Percentiles rank a stretch among this genome's conserved stretches.
phyloP scores from a whole-genome alignment of 1,140 invertebrate genomes.

The Aphelenchoides avenae region DNA sequence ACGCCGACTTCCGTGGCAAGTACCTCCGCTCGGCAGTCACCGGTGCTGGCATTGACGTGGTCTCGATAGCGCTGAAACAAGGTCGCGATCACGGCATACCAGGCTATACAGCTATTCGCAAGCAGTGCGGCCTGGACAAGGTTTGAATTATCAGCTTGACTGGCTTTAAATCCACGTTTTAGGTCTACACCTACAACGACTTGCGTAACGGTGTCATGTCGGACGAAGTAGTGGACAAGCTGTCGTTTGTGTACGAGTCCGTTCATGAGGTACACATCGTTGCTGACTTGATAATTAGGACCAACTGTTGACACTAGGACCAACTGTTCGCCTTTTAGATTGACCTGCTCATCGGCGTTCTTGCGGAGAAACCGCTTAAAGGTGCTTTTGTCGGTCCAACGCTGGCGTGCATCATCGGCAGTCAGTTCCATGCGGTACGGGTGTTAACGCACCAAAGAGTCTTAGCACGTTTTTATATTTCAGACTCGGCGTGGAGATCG shows the following conservation, averaged over 20 bases:
- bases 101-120: constrained; percentile 28
- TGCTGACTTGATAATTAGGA: background rate
- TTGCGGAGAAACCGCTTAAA: constrained; percentile 70
- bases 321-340: background rate
- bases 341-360: constrained; percentile 74
- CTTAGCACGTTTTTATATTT: no score
- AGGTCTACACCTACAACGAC: constrained; percentile 42
- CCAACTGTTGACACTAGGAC: background rate
- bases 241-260: constrained; percentile 66
- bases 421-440: constrained; percentile 68
- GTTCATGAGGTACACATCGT: constrained; percentile 77
- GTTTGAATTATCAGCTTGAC: constrained; percentile 11
- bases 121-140: constrained; percentile 32
- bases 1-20: constrained; percentile 34
- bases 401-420: constrained; percentile 76
- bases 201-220: constrained; percentile 66
- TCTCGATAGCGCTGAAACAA: constrained; percentile 35
- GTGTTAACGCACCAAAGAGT: no score
- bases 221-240: constrained; percentile 73
- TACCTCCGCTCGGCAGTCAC: constrained; percentile 24
- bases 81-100: constrained; percentile 43
- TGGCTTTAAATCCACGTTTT: constrained; percentile 9
- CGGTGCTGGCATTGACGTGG: constrained; percentile 36
- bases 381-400: constrained; percentile 71
- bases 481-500: constrained; percentile 45